Evolutionary conservation across 1,140 invertebrate species (phyloP).

Genomic region (Drosophila willistoni): DNA sequence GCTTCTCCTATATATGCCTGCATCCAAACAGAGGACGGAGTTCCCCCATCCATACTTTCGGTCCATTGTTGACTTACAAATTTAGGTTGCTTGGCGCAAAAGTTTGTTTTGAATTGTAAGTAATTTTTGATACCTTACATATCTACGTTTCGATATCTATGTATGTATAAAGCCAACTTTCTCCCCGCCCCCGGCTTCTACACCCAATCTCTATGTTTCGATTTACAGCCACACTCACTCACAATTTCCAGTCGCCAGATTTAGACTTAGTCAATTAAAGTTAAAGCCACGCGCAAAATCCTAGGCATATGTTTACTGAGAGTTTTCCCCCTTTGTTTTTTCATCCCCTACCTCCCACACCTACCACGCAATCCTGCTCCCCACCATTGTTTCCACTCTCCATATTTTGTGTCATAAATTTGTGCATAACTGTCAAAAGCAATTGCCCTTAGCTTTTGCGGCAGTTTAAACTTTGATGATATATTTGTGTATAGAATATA

Average conservation of each 20-base stretch:
- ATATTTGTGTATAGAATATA: slow-evolving; percentile 72
- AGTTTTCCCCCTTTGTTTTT: not conserved
- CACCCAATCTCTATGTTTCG: too few species aligned
- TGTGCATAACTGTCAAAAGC: slow-evolving; percentile 80
- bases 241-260: slow-evolving; percentile 25
- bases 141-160: slow-evolving; percentile 46
- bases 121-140: slow-evolving; percentile 78
- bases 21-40: not conserved
- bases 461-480: slow-evolving; percentile 80
- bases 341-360: not conserved
- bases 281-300: slow-evolving; percentile 38
- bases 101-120: slow-evolving; percentile 81
- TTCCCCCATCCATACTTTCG: slow-evolving; percentile 12
- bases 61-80: slow-evolving; percentile 78
- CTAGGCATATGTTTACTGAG: slow-evolving; percentile 36
- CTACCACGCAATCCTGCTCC: not conserved
- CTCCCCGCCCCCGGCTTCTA: too few species aligned
- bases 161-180: not conserved
- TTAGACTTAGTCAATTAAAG: slow-evolving; percentile 74
- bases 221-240: slow-evolving; percentile 1
- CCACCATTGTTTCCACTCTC: slow-evolving; percentile 28
- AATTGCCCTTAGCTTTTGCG: slow-evolving; percentile 80
- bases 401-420: slow-evolving; percentile 78
- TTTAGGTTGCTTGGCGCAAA: slow-evolving; percentile 75
- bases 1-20: not conserved